These are phyloP conservation scores for Hypercompe scribonia DNA, from an alignment of 2,888 invertebrate genomes.

Conservation along the genomic window DNA sequence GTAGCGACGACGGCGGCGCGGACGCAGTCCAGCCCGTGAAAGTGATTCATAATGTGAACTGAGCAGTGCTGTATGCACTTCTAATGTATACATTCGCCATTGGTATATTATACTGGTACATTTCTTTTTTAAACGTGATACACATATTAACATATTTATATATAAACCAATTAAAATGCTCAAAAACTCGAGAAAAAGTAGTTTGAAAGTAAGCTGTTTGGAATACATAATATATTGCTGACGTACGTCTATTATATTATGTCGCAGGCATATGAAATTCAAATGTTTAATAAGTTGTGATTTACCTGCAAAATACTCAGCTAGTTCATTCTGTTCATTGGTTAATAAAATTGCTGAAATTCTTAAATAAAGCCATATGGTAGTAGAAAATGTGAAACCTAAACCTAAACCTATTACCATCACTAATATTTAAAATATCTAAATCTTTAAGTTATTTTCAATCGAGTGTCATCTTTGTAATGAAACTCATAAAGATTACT, in stretches of 20 bases:
- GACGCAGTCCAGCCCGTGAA: constrained; percentile 63
- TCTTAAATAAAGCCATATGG: no score
- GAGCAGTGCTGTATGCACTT: constrained; percentile 47
- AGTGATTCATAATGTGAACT: constrained; percentile 74
- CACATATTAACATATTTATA: constrained; percentile 17
- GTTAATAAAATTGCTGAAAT: no score
- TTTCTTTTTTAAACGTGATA: constrained; percentile 26
- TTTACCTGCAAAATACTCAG: background rate
- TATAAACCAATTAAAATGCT: constrained; percentile 10
- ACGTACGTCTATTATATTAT: background rate
- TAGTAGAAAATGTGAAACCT: no score
- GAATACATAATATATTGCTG: background rate
- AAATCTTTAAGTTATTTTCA: no score
- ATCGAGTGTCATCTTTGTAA: no score
- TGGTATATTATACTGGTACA: constrained; percentile 41
- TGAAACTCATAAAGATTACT: no score
- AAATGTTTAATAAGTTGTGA: background rate
- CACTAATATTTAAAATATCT: no score
- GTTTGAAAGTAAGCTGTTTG: constrained; percentile 10
- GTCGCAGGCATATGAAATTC: background rate
- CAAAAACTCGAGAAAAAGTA: constrained; percentile 6
- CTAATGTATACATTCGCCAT: constrained; percentile 55
- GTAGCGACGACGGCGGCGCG: constrained; percentile 53
- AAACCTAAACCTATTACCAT: no score
- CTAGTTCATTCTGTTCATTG: background rate